phyloP scores from a whole-genome alignment of 2,113 vertebrate species.

The Dicrurus megarhynchus region DNA sequence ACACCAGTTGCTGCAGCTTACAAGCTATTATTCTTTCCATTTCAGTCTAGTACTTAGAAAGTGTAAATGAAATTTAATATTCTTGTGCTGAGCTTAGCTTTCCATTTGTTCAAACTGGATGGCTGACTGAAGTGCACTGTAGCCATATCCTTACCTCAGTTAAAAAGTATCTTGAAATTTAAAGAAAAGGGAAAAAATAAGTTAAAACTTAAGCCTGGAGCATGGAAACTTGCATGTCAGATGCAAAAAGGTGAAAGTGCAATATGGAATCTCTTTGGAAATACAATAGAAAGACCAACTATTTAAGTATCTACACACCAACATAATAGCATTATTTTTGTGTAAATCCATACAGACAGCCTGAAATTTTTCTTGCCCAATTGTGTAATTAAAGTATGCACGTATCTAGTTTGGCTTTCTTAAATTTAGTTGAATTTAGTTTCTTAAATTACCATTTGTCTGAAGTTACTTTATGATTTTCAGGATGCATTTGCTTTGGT shows the following conservation, averaged over 20 bases:
- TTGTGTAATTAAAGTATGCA: not conserved
- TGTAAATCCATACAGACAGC: not conserved
- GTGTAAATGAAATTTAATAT: not conserved
- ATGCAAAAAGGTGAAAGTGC: not conserved
- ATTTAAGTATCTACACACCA: not conserved
- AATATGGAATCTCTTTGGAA: not conserved
- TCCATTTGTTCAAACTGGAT: not conserved
- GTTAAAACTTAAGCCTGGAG: not conserved
- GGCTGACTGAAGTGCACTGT: not conserved
- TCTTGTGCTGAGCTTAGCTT: not conserved
- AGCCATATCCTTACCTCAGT: not conserved
- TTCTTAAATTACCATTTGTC: not conserved
- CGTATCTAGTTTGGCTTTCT: not conserved
- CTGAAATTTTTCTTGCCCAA: not conserved
- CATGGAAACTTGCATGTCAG: not conserved
- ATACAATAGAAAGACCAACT: rapidly evolving
- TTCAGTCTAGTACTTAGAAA: not conserved
- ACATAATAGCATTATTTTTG: not conserved
- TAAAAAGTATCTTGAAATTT: no score
- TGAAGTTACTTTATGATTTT: not conserved
- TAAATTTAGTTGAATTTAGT: not conserved
- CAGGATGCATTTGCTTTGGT: not conserved
- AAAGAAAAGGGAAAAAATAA: not conserved
- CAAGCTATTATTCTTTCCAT: not conserved
- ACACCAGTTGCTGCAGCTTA: not conserved